Base-by-base conservation (phyloP, 64 coral and sea anemone genomes). In the Pocillopora verrucosa region DNA sequence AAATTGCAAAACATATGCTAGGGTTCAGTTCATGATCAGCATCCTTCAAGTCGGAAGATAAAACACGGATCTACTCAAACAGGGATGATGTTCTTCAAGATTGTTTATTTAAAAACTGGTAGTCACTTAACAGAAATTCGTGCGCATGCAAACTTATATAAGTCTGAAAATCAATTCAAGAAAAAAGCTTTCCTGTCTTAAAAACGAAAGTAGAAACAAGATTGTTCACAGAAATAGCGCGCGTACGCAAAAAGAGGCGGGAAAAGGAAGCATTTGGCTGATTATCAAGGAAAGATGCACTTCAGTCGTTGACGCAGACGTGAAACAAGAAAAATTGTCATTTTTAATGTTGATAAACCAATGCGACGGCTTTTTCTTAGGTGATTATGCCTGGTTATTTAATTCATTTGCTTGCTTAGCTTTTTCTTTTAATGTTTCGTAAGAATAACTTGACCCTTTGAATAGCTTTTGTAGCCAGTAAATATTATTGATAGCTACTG, bases 101-200 rank as follows among this genome's bases (percentile, higher is more conserved):
- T 35, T 81, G 59, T 81, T 81, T 81, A 34, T 15, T 81, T 35
- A 62, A 16, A 59, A 63, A 81, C 79, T 2, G 59, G 79, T 81
- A 81, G 34, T 22, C n/a, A 35, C 77, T 79, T 79, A 24, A 70
- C 67, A 70, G 67, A 26, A n/a, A 20, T 11, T 1, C 20, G 25
- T n/a, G 67, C 10, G n/a, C 25, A n/a, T n/a, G 25, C 67, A 24
- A 70, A 24, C 67, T 24, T 24, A 70, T 25, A 70, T 24, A 11
- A 70, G 22, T 25, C 1, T 24, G 2, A 25, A 51, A 51, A 51
- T 51, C 0, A 51, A 51, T 51, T 51, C 34, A 26, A 76, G 1
- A 36, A 38, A 13, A 30, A 12, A 26, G 10, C 36, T 76, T 15
- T 76, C 74, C 41, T 4, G 41, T 51, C 41, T 51, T 51, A 51